Evolutionary conservation across 2,888 invertebrate species (phyloP).

Genomic region (Sympetrum striolatum): DNA sequence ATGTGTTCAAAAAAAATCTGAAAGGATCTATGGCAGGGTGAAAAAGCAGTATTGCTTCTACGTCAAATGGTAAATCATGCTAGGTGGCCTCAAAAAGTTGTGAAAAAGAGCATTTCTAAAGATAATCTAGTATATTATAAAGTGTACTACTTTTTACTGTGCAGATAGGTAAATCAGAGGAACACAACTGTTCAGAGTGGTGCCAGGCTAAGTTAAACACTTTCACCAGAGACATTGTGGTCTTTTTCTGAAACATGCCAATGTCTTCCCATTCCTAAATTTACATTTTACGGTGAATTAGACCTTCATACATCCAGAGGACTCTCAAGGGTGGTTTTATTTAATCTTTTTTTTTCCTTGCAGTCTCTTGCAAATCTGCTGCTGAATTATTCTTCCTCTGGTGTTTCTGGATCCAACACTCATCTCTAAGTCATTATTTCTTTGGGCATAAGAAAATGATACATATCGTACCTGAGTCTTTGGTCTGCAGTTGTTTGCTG

Average conservation of each 20-base stretch:
- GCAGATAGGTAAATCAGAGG: not conserved
- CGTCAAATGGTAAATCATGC: not conserved
- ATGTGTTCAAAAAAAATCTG: not conserved
- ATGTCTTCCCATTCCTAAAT: not conserved
- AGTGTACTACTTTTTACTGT: not conserved
- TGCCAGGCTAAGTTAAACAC: not conserved
- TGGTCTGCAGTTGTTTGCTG: not conserved
- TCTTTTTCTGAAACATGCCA: not conserved
- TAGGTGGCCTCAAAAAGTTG: not conserved
- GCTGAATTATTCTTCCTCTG: not conserved
- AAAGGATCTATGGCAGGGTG: not conserved
- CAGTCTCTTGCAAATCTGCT: slow-evolving; percentile 10
- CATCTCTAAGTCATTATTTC: not conserved
- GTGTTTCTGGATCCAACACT: not conserved
- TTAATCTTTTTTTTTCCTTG: not conserved
- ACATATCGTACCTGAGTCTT: not conserved
- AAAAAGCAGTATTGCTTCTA: not conserved
- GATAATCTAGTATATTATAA: not conserved
- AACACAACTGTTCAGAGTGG: not conserved
- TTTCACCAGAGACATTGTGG: not conserved
- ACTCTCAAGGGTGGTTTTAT: not conserved
- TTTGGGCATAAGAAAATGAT: not conserved
- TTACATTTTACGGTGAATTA: not conserved
- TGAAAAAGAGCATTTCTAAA: not conserved
- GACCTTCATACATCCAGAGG: not conserved